Evolutionary conservation across 92 coral and sea anemone species (phyloP).

Genomic region (Ricordea florida): DNA sequence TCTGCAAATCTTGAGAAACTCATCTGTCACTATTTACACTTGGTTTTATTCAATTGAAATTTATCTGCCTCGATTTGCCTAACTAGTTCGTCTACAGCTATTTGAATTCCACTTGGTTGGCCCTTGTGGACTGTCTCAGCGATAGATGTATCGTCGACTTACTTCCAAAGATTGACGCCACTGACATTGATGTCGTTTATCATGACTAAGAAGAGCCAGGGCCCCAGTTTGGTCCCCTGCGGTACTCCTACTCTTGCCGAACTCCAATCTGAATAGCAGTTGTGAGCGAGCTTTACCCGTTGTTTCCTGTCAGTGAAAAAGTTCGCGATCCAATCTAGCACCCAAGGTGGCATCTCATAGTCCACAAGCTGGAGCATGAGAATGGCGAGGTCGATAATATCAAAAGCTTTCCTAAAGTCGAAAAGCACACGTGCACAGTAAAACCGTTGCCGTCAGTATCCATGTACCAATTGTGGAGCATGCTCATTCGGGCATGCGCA

Average conservation of each 20-base stretch:
- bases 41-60: too few relatives aligned
- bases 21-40: background rate
- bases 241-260: slow-evolving; percentile 28
- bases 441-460: slow-evolving; percentile 37
- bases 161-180: slow-evolving; percentile 21
- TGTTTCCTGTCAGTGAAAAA: slow-evolving; percentile 49
- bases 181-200: slow-evolving; percentile 29
- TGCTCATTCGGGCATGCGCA: slow-evolving; percentile 28
- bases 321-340: slow-evolving; percentile 29
- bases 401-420: slow-evolving; percentile 29
- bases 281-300: slow-evolving; percentile 42
- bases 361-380: background rate
- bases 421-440: slow-evolving; percentile 11
- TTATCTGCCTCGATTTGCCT: too few relatives aligned
- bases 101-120: too few relatives aligned
- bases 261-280: slow-evolving; percentile 48
- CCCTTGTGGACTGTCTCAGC: slow-evolving; percentile 39
- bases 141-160: slow-evolving; percentile 48
- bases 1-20: too few relatives aligned
- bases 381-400: slow-evolving; percentile 22
- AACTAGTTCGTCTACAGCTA: too few relatives aligned
- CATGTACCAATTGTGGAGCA: slow-evolving; percentile 8
- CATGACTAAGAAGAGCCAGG: slow-evolving; percentile 50
- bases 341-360: slow-evolving; percentile 29
- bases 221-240: slow-evolving; percentile 47